Conservation (phyloP, 2,113 vertebrate species). For the Falcunculus frontatus region DNA sequence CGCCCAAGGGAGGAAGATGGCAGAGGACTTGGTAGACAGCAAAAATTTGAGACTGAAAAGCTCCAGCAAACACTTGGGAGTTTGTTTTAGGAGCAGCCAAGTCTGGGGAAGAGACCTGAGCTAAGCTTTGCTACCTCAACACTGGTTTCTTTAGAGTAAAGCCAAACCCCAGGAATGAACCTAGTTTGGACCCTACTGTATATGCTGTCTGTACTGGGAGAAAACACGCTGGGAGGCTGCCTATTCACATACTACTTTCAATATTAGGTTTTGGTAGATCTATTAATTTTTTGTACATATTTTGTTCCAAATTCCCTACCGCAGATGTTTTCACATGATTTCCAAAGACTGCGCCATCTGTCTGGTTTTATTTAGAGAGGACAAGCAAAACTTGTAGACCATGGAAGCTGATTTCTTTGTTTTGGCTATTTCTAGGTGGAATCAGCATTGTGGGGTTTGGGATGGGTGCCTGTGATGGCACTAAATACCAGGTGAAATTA, state of each 20-base stretch:
- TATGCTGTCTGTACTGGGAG: neutral
- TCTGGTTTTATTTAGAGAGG: conserved; percentile 50
- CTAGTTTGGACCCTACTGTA: neutral
- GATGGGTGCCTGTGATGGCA: neutral
- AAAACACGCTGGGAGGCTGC: neutral
- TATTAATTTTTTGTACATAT: neutral
- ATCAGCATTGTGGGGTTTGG: neutral
- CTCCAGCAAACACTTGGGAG: neutral
- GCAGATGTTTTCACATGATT: conserved; percentile 16
- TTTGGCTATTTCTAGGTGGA: conserved; percentile 34
- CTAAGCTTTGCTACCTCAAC: neutral
- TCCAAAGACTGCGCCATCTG: conserved; percentile 14
- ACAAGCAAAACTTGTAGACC: neutral
- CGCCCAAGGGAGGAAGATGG: fast-evolving
- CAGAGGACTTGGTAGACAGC: neutral
- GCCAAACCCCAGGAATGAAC: conserved; percentile 61
- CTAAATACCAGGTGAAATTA: neutral
- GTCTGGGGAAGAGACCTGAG: neutral
- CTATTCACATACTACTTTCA: neutral
- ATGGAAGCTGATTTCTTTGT: conserved; percentile 17
- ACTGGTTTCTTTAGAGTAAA: conserved; percentile 10
- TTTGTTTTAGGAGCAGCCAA: neutral
- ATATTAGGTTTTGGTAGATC: neutral
- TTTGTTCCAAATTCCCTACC: conserved; percentile 48
- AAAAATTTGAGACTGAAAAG: neutral